Evolutionary conservation across 2,888 invertebrate genomes (phyloP).

Genomic region (Notodonta ziczac): DNA sequence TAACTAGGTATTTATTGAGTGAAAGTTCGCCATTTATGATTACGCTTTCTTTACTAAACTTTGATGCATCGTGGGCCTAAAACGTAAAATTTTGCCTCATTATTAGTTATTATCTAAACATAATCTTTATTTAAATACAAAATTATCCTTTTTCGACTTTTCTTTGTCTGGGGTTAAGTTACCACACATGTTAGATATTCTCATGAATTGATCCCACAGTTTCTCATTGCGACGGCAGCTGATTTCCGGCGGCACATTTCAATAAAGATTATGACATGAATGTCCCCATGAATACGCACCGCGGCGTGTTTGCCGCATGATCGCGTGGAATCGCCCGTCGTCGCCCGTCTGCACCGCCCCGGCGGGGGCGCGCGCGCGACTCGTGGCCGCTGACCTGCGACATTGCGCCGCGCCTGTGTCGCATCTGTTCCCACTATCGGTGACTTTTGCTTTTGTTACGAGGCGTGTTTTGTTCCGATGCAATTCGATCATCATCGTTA

Average conservation of each 20-base stretch:
- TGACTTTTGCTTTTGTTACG: constrained; percentile 42
- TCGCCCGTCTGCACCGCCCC: constrained; percentile 46
- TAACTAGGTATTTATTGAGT: too few relatives aligned
- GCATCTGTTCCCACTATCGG: constrained; percentile 32
- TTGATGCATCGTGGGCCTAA: too few relatives aligned
- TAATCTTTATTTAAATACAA: too few relatives aligned
- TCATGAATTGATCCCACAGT: constrained; percentile 12
- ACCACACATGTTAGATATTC: constrained; percentile 12
- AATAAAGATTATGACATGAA: constrained; percentile 28
- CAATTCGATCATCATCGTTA: constrained; percentile 24
- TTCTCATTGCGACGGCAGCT: not conserved
- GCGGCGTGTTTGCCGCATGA: constrained; percentile 29
- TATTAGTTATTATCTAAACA: too few relatives aligned
- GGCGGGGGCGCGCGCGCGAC: not conserved
- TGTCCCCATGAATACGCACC: constrained; percentile 15
- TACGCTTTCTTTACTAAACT: too few relatives aligned
- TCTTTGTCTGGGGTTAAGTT: too few relatives aligned
- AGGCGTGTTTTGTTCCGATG: constrained; percentile 26
- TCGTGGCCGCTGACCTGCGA: constrained; percentile 27
- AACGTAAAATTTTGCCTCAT: too few relatives aligned
- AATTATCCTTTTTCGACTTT: too few relatives aligned
- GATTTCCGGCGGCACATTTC: constrained; percentile 16
- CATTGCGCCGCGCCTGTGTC: constrained; percentile 37
- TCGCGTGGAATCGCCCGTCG: constrained; percentile 52
- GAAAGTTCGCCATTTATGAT: too few relatives aligned